Base-by-base conservation (phyloP, 2,113 vertebrate species). In the Crotalus helleri region DNA sequence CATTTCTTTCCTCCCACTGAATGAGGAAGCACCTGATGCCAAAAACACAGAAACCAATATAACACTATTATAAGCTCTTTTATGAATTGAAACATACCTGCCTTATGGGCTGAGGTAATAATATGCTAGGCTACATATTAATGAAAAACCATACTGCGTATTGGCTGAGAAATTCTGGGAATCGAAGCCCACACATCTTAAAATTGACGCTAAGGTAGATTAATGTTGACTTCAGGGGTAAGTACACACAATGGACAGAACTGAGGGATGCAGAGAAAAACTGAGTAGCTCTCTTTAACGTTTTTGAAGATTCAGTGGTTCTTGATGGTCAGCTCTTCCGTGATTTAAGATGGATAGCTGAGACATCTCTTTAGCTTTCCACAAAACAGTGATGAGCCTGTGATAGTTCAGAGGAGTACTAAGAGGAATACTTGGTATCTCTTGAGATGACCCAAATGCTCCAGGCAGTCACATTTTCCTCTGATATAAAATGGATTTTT, bases 31-130 rank as follows among this genome's bases (percentile, higher is more conserved):
- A 54, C 24, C 21, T 6, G 24, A 23, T 10, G 29, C 15, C 87
- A 90, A 39, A 91, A n/a, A 69, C 49, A 24, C 87, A 94, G 91
- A 91, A 93, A 39, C 89, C 91, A 64, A 74, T 46, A 29, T 5
- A 49, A 57, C 33, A 88, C 29, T 55, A 93, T 58, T 7, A 21
- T 15, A 1, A 64, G 85, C 44, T 93, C 51, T 87, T 81, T 87
- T 0, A 49, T 54, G 91, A 64, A 89, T 6, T 44, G 55, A 92
- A 54, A 61, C 24, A 9, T 64, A 10, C 59, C 94, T 89, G 44
- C 10, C 0, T 58, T 26, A 44, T 0, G 12, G 17, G 15, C 87
- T 44, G 58, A 46, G 33, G 39, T 87, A 69, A 69, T 91, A 61
- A 86, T 88, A 51, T 23, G 29, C 9, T 15, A 51, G 88, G 59